Conservation (phyloP, 2,113 vertebrate genomes). For the Menidia beryllina region DNA sequence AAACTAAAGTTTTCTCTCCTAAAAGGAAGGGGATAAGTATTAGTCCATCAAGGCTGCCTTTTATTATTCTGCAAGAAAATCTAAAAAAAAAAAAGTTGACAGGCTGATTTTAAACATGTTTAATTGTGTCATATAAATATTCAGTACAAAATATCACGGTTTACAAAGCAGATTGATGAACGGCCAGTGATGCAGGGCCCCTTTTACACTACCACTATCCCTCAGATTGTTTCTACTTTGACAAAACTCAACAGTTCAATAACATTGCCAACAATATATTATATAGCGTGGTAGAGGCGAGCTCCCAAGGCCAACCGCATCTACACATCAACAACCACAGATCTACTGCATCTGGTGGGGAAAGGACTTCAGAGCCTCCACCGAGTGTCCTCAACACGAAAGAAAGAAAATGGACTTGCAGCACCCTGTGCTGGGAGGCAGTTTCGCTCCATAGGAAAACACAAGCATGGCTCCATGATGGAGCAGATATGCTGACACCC, state of each 20-base stretch:
- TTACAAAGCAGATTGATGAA: slow-evolving; percentile 90
- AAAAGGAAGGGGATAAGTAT: neutral
- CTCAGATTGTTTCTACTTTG: slow-evolving; percentile 76
- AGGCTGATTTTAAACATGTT: slow-evolving; percentile 77
- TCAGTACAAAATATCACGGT: slow-evolving; percentile 97
- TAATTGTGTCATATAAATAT: slow-evolving; percentile 98
- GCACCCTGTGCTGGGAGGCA: slow-evolving; percentile 42
- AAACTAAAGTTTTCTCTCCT: slow-evolving; percentile 22
- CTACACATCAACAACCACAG: slow-evolving; percentile 78
- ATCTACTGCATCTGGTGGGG: slow-evolving; percentile 59
- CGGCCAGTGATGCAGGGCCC: slow-evolving; percentile 73
- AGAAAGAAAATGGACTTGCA: neutral
- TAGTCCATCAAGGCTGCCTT: neutral
- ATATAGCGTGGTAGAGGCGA: slow-evolving; percentile 57
- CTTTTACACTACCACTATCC: slow-evolving; percentile 84
- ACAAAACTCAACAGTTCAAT: slow-evolving; percentile 77
- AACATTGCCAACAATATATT: slow-evolving; percentile 78
- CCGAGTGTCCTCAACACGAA: slow-evolving; percentile 11
- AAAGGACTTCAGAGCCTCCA: slow-evolving; percentile 31
- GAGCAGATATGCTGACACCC: slow-evolving; percentile 41
- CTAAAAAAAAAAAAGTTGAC: neutral
- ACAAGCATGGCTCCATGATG: slow-evolving; percentile 31
- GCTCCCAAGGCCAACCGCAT: slow-evolving; percentile 53
- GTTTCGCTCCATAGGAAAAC: slow-evolving; percentile 42
- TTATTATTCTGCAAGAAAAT: neutral